Evolutionary conservation across 2,888 invertebrate species (phyloP).

Genomic region (Branchellion lobata): DNA sequence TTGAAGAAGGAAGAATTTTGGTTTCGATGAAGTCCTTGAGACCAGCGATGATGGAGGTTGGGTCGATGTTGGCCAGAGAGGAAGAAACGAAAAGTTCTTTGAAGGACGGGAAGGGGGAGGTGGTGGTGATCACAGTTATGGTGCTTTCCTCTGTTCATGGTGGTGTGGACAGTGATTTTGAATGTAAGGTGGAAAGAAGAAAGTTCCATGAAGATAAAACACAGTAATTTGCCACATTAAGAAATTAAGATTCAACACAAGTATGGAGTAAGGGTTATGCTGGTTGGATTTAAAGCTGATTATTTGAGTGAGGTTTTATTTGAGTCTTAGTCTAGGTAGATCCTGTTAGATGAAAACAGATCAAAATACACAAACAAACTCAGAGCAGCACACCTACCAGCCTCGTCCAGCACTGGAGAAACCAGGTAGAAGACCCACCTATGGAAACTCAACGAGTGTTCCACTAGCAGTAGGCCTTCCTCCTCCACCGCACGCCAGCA

Average conservation of each 20-base stretch:
- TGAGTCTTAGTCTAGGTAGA: too few species aligned
- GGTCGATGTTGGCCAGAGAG: neutral
- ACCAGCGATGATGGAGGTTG: neutral
- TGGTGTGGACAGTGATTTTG: too few species aligned
- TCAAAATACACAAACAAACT: too few species aligned
- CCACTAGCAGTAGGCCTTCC: constrained; percentile 10
- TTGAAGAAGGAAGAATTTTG: neutral
- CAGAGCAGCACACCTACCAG: too few species aligned
- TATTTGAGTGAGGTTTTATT: too few species aligned
- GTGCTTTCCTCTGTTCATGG: neutral
- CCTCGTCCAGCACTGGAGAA: neutral
- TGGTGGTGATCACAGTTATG: neutral
- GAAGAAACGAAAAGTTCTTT: neutral
- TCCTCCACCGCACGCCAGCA: constrained; percentile 22
- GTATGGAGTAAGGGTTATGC: too few species aligned
- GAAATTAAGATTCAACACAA: too few species aligned
- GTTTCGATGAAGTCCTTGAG: constrained; percentile 4
- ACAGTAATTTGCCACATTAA: too few species aligned
- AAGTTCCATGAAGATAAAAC: too few species aligned
- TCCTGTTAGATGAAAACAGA: too few species aligned
- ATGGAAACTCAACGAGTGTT: constrained; percentile 7
- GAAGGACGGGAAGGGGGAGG: neutral
- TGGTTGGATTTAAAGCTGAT: too few species aligned
- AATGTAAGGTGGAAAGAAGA: too few species aligned
- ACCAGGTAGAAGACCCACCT: constrained; percentile 37